A percentile compares a stretch with the other conserved stretches of the same genome.
Conservation (phyloP, 2,113 vertebrate genomes). For the Oriolus oriolus region DNA sequence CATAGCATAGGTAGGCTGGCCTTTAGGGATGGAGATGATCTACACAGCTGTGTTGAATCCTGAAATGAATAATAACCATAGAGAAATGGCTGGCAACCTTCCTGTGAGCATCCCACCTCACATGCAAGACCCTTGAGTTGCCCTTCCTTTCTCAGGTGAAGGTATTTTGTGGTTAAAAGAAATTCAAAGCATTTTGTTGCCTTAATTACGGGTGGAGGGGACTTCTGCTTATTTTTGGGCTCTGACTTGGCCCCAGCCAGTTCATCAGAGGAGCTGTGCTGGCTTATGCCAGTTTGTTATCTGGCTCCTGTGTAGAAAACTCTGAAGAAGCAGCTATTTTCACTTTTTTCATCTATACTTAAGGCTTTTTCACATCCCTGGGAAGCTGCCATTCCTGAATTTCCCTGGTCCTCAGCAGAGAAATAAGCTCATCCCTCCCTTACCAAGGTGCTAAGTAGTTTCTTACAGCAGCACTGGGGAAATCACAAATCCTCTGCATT, state of each 20-base stretch:
- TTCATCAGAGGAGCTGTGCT: neutral
- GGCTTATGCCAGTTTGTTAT: neutral
- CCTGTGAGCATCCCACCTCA: neutral
- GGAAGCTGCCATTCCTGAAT: neutral
- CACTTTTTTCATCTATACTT: neutral
- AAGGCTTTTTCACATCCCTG: neutral
- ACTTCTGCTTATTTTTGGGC: neutral
- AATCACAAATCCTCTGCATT: neutral
- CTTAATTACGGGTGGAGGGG: fast-evolving
- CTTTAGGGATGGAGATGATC: neutral
- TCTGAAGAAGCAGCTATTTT: neutral
- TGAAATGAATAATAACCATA: neutral
- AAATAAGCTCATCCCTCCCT: neutral
- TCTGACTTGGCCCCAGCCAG: neutral
- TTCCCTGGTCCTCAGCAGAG: neutral
- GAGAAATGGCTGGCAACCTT: neutral
- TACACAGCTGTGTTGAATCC: neutral
- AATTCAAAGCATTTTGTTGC: neutral
- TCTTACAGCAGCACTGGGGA: neutral
- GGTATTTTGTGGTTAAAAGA: neutral
- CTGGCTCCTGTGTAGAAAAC: neutral
- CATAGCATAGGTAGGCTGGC: neutral
- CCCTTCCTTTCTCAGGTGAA: neutral
- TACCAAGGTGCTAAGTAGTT: neutral
- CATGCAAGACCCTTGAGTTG: neutral